Conservation (phyloP, 2,888 invertebrate genomes). For the Tenodera sinensis region DNA sequence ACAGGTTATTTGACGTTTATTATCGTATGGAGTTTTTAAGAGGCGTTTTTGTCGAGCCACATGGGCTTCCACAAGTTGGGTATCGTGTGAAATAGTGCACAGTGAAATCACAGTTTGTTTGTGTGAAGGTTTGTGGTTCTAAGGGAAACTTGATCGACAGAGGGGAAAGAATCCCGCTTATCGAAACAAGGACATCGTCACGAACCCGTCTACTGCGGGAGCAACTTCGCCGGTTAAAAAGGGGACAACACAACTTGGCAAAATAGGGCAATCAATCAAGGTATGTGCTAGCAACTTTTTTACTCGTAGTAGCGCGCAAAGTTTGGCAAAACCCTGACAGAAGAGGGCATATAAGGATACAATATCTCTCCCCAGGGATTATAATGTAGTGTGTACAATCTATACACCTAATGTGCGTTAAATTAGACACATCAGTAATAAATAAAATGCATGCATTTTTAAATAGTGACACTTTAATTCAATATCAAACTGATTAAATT, state of each 20-base stretch:
- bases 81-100: not conserved
- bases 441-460: too few relatives aligned
- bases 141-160: not conserved
- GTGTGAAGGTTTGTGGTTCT: not conserved
- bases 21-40: not conserved
- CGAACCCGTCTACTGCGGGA: not conserved
- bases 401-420: too few relatives aligned
- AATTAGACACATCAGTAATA: too few relatives aligned
- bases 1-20: conserved; percentile 11
- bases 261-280: not conserved
- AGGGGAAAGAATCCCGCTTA: not conserved
- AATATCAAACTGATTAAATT: too few relatives aligned
- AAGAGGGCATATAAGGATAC: too few relatives aligned
- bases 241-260: not conserved
- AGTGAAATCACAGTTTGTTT: not conserved
- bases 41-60: not conserved
- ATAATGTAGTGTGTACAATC: too few relatives aligned
- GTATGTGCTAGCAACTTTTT: not conserved
- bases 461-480: too few relatives aligned
- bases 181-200: not conserved
- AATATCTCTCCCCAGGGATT: too few relatives aligned
- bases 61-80: not conserved
- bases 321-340: too few relatives aligned
- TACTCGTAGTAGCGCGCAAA: too few relatives aligned
- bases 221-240: not conserved